Evolutionary conservation across 2,888 invertebrate genomes (phyloP).

Genomic region (Oscheius onirici): DNA sequence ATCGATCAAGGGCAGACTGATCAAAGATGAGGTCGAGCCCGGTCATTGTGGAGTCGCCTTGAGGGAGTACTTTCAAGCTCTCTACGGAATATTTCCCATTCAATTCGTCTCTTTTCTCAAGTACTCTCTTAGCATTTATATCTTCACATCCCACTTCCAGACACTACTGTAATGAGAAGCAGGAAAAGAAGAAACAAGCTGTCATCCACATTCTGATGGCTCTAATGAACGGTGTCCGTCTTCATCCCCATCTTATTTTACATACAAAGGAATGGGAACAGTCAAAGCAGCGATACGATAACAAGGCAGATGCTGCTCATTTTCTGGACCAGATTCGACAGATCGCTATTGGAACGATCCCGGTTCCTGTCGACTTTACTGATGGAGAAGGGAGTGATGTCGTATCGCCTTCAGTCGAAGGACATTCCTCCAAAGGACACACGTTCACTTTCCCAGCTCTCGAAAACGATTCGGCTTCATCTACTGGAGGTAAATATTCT

Average conservation of each 20-base stretch:
- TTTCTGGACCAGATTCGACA: slow-evolving; percentile 36
- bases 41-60: slow-evolving; percentile 39
- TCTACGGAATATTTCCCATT: slow-evolving; percentile 54
- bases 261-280: slow-evolving; percentile 42
- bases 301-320: slow-evolving; percentile 12
- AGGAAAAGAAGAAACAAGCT: slow-evolving; percentile 1
- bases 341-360: slow-evolving; percentile 38
- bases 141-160: neutral
- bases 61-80: slow-evolving; percentile 39
- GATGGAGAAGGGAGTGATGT: neutral
- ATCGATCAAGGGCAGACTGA: neutral
- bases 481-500: neutral
- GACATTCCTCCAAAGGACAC: neutral
- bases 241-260: slow-evolving; percentile 46
- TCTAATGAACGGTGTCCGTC: slow-evolving; percentile 37
- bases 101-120: slow-evolving; percentile 42
- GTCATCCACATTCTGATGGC: slow-evolving; percentile 13
- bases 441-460: slow-evolving; percentile 1
- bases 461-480: slow-evolving; percentile 16
- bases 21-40: slow-evolving; percentile 29
- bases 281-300: slow-evolving; percentile 11
- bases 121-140: neutral
- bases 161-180: slow-evolving; percentile 7
- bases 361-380: slow-evolving; percentile 15
- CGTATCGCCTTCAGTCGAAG: neutral